phyloP scores from a whole-genome alignment of 2,888 invertebrate genomes.

The Drosophila lacicola region DNA sequence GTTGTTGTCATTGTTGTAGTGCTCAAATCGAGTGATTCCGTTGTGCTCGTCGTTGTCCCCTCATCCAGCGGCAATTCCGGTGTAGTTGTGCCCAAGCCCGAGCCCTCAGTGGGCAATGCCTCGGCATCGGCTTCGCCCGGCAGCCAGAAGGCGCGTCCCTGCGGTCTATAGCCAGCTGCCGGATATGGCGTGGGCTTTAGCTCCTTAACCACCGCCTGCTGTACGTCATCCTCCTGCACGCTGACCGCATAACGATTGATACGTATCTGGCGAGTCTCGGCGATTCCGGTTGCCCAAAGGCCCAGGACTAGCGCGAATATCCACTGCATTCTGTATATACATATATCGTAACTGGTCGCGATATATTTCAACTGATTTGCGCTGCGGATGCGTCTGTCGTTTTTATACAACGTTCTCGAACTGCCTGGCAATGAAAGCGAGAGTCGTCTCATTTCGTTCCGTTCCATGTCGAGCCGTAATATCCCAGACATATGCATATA shows the following conservation, averaged over 20 bases:
- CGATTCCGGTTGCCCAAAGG: conserved; percentile 39
- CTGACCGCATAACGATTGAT: conserved; percentile 75
- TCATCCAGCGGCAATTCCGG: conserved; percentile 54
- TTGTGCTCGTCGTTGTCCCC: conserved; percentile 55
- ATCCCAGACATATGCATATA: conserved; percentile 18
- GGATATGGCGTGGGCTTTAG: conserved; percentile 69
- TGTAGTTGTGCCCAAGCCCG: conserved; percentile 56
- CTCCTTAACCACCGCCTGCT: conserved; percentile 60
- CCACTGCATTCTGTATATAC: conserved; percentile 45
- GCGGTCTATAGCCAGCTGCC: conserved; percentile 71
- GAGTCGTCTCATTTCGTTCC: conserved; percentile 54
- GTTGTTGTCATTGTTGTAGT: conserved; percentile 48
- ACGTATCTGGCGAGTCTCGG: conserved; percentile 75
- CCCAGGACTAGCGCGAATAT: conserved; percentile 34
- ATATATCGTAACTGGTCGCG: conserved; percentile 33
- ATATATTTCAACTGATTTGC: conserved; percentile 58
- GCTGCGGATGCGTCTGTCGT: conserved; percentile 36
- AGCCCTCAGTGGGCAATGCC: conserved; percentile 18
- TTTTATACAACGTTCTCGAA: conserved; percentile 71
- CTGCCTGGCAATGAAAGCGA: conserved; percentile 65
- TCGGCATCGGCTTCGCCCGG: conserved; percentile 55
- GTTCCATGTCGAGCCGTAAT: conserved; percentile 30
- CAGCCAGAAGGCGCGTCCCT: conserved; percentile 71
- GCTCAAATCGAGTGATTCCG: conserved; percentile 52
- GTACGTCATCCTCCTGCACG: conserved; percentile 65